These are phyloP conservation scores for Crioceris asparagi DNA, from an alignment of 2,888 invertebrate species.

Conservation along the genomic window DNA sequence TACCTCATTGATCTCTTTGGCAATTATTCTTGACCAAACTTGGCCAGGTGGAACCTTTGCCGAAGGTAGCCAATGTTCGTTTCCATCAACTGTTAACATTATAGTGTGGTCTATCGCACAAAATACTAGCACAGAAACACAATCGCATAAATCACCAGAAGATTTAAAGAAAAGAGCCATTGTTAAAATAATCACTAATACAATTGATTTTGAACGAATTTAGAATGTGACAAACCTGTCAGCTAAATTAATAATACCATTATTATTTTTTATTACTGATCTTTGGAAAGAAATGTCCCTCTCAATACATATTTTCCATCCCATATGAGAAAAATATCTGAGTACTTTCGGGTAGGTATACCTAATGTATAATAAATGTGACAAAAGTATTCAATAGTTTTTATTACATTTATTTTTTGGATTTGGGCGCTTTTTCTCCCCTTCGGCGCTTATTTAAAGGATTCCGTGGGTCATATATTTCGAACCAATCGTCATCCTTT, in stretches of 20 bases:
- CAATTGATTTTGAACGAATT: too few species aligned
- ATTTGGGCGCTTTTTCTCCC: constrained; percentile 48
- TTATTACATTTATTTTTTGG: constrained; percentile 16
- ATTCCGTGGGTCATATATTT: constrained; percentile 92
- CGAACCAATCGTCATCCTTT: constrained; percentile 91
- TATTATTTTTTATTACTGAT: too few species aligned
- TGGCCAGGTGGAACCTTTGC: constrained; percentile 21
- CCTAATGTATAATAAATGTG: neutral
- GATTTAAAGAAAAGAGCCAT: constrained; percentile 13
- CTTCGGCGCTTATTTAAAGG: constrained; percentile 85
- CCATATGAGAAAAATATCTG: too few species aligned
- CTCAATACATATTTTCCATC: too few species aligned
- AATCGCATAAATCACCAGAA: constrained; percentile 19
- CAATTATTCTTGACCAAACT: constrained; percentile 23
- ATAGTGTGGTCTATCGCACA: constrained; percentile 27
- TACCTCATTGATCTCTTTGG: constrained; percentile 29
- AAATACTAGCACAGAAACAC: constrained; percentile 26
- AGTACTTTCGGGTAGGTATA: too few species aligned
- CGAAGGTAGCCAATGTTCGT: constrained; percentile 31
- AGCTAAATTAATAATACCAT: too few species aligned
- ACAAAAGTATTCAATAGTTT: neutral
- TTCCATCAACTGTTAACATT: constrained; percentile 26
- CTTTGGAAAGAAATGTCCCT: too few species aligned
- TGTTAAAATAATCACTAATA: too few species aligned
- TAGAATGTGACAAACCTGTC: too few species aligned